Base-by-base conservation (phyloP, 2,888 invertebrate genomes). In the Axea sp. region DNA sequence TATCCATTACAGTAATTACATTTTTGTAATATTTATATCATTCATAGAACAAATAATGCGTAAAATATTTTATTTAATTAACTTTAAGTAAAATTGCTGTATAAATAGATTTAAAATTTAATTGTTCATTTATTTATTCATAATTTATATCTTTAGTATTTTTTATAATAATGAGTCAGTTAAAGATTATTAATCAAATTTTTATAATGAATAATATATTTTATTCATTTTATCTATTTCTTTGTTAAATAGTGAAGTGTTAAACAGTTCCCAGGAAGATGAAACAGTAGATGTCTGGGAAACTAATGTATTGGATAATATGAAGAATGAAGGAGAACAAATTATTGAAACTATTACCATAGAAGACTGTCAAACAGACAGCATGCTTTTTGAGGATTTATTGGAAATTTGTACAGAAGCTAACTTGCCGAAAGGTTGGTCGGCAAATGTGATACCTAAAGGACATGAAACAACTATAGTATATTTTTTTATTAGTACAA, bases 311-410 rank as follows among this genome's bases (percentile, higher is more conserved):
- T 4, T 53, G 2, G 37, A 64, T 0, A 37, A 59, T 6, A 8
- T 41, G 1, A 41, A 41, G 24, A 19, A 8, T 37, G 62, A 59
- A 7, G 11, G 7, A 2, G 17, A 68, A 17, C 30, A 37, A 51
- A 41, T 43, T 14, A 6, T 30, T 19, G 45, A 24, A 45, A 68
- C 41, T n/a, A 37, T 67, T 24, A 3, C 15, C 4, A 8, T 30
- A 3, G 53, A 51, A 39, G 30, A 57, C 7, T 73, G 41, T 14
- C 67, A 65, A 33, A 53, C 45, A 1, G 78, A 78, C n/a, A 57
- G 47, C 0, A 82, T 84, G 80, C 75, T 86, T 3, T 86, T 86
- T 35, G 86, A 86, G 74, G 86, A 86, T 73, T 75, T 86, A 9
- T 76, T 86, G 1, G 86, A 86, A 75, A 75, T 83, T 17, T 84